A percentile compares a stretch with the other conserved stretches of the same genome.
Evolutionary conservation across 2,797 vertebrate species (phyloP).

Genomic region (Acrossocheilus fasciatus): DNA sequence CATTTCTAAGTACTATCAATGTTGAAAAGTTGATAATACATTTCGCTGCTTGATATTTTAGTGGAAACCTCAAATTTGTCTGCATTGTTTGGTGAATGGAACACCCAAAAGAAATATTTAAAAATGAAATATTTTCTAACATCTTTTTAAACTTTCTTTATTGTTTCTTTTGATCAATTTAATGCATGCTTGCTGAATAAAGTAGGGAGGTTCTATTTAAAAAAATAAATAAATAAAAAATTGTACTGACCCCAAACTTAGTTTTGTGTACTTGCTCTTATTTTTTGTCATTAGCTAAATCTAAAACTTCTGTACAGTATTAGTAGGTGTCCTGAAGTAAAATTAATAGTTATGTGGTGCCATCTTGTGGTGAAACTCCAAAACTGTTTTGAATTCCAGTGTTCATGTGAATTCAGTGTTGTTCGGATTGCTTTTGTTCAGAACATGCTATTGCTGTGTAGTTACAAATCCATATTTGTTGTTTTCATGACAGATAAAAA

Average conservation of each 20-base stretch:
- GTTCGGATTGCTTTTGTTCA: not conserved
- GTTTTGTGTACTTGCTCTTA: not conserved
- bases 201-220: not conserved
- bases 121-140: not conserved
- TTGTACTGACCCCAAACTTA: not conserved
- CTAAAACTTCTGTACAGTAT: not conserved
- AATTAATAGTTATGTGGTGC: constrained; percentile 59
- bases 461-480: constrained; percentile 19
- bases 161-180: not conserved
- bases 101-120: not conserved
- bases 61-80: not conserved
- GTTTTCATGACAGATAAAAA: constrained; percentile 82
- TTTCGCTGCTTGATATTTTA: not conserved
- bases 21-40: not conserved
- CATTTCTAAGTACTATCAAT: not conserved
- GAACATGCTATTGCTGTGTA: not conserved
- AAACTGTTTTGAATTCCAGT: not conserved
- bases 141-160: not conserved
- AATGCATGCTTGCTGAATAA: not conserved
- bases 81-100: too few relatives aligned
- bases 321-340: not conserved
- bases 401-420: not conserved
- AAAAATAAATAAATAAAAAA: too few relatives aligned
- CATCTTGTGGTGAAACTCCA: constrained; percentile 67
- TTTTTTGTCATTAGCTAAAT: not conserved